Conservation (phyloP, 2,113 vertebrate genomes). For the Pitta sordida region DNA sequence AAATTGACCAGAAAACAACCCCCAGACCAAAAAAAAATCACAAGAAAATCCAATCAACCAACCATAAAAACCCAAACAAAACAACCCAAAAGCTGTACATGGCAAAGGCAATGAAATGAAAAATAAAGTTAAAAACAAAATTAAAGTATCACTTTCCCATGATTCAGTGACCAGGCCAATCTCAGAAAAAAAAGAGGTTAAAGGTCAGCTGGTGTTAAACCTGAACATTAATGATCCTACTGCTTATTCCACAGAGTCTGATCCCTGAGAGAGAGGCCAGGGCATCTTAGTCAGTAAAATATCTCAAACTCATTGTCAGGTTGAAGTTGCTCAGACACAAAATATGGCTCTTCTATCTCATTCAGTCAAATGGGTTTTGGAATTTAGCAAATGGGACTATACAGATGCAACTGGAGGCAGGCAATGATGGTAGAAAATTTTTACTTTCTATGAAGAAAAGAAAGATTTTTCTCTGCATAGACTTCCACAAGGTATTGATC, state of each 20-base stretch:
- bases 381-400: neutral
- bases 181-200: conserved; percentile 29
- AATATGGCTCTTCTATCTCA: neutral
- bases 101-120: conserved; percentile 32
- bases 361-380: neutral
- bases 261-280: conserved; percentile 68
- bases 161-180: conserved; percentile 26
- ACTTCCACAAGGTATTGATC: neutral
- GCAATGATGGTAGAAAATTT: neutral
- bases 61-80: neutral
- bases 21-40: neutral
- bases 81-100: neutral
- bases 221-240: conserved; percentile 72
- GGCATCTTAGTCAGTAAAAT: conserved; percentile 56
- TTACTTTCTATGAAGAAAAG: neutral
- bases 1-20: neutral
- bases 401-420: neutral
- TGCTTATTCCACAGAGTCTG: conserved; percentile 57
- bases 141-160: conserved; percentile 68
- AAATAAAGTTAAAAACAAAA: conserved; percentile 23
- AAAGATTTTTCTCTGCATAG: neutral
- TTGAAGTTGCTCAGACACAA: conserved; percentile 43
- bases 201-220: conserved; percentile 66
- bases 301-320: conserved; percentile 63
- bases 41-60: no score